Base-by-base conservation (phyloP, 2,888 invertebrate species). In the Macrosoma leucophasiata region DNA sequence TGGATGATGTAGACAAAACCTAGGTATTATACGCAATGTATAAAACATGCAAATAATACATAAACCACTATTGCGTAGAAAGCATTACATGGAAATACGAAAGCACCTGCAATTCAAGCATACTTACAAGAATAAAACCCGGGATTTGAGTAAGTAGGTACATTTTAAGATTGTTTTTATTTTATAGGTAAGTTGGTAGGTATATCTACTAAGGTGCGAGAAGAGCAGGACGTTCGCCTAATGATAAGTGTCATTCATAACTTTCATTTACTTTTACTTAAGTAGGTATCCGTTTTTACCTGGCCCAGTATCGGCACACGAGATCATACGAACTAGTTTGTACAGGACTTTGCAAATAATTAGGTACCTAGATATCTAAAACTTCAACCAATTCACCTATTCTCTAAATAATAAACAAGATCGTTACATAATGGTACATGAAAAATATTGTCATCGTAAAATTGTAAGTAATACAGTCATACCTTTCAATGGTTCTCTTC, bases 61-160 rank as follows among this genome's bases (percentile, higher is more conserved):
- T 21, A 21, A 21, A 21, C n/a, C 21, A 21, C 21, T 21, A 21
- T 21, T 21, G 21, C 7, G 7, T 7, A 8, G 21, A 7, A 21
- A 5, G 7, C n/a, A 21, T 21, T 21, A 21, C 21, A 21, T 21
- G n/a, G 7, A 21, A 21, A 21, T 21, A 21, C 5, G 7, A 21
- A 21, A 21, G 21, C 21, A 21, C 21, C 5, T 21, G n/a, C 21
- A 21, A 21, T 21, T 21, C 27, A 22, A 33, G 27, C 27, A 21
- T 33, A 27, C 20, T 17, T 33, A 28, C 11, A 14, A 14, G 27
- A 14, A 27, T 27, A 27, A 14, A 27, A 27, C 27, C 17, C 27
- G 27, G 27, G 27, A 27, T 14, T 6, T 33, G 12, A 26, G 33
- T 26, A 33, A 18, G 19, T 24, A 24, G 18, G n/a, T n/a, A n/a